Evolutionary conservation across 2,888 invertebrate species (phyloP), one percentile per base, ranked within the genome.

Genomic region (Panopea generosa): DNA sequence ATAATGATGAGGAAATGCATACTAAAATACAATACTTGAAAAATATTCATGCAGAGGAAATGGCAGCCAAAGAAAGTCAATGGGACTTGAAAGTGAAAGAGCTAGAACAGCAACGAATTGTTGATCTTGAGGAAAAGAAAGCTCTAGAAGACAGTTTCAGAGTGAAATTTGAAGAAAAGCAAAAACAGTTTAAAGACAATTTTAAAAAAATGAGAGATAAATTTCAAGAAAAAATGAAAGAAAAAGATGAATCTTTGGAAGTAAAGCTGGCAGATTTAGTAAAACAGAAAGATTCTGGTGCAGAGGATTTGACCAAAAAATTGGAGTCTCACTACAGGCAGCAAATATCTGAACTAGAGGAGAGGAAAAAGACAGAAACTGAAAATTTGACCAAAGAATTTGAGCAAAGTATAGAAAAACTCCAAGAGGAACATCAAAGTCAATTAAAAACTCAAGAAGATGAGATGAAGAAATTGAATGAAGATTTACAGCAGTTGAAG

Each of bases 181-280:
- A 90, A 68, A 73, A 75, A 22, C 84, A 88, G 49, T 86, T 82
- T 63, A 90, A 90, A 65, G 88, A 89, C 18, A 86, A 78, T 16
- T 82, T 89, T 62, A 74, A 69, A 11, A 88, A 87, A 76, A 66
- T 90, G 70, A 89, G 89, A 68, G 88, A 88, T 26, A 77, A 81
- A 33, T 88, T 88, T 72, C 84, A 90, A 61, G 84, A 85, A 7
- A 87, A 85, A 49, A 24, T 88, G 18, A 84, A 85, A 55, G 86
- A 87, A 52, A 88, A 90, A 65, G 89, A 91, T 55, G 76, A 75
- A 20, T 77, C 80, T n/a, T 85, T 84, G 75, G 84, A 90, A 74
- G 69, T 74, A 24, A 84, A 82, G 40, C 57, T 87, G 18, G 74
- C 79, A 50, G 87, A 90, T 24, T 53, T 89, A 14, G 83, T 72